Base-by-base conservation (phyloP, 37 sponge, comb jelly and placozoan genomes). In the Axinella damicornis region DNA sequence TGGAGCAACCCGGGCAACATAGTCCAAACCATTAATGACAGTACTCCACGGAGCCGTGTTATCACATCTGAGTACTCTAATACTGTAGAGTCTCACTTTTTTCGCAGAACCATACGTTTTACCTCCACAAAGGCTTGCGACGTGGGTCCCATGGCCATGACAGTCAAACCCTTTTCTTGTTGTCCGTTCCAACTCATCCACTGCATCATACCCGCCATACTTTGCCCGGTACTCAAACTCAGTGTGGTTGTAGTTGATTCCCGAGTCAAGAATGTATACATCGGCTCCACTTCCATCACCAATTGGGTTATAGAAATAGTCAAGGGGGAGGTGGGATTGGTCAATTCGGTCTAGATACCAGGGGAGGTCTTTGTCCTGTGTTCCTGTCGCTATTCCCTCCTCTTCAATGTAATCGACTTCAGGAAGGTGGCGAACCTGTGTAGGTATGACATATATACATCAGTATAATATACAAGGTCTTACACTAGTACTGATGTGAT, bases 61-160 rank as follows among this genome's bases (percentile, higher is more conserved):
- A 53, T 54, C 56, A 41, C 94, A 93, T 16, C 38, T 53, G 41
- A 93, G 63, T 0, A 83, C 87, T 0, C 94, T 71, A 4, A 89
- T 76, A 67, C 94, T 93, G 64, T 75, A 86, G 37, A 93, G 28
- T 6, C 36, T 73, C 6, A 67, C 87, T 34, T 73, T 62, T 71
- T 86, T 89, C 11, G 94, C 94, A 39, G 79, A 59, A 9, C 94
- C 94, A 61, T 76, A 89, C 28, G 87, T 93, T 30, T 76, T 77
- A 24, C 94, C 94, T 13, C 83, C 94, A 65, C 79, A 62, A 15
- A 93, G 57, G 59, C 87, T 86, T 30, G 94, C 83, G 18, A 93
- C 87, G 59, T 93, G 94, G 0, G 94, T 93, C 1, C 94, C 94
- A 69, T 93, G 94, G 12, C 94, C 94, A 40, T 89, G 78, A 70